phyloP scores from a whole-genome alignment of 2,797 vertebrate species.

The Poeciliopsis paucimaculata region DNA sequence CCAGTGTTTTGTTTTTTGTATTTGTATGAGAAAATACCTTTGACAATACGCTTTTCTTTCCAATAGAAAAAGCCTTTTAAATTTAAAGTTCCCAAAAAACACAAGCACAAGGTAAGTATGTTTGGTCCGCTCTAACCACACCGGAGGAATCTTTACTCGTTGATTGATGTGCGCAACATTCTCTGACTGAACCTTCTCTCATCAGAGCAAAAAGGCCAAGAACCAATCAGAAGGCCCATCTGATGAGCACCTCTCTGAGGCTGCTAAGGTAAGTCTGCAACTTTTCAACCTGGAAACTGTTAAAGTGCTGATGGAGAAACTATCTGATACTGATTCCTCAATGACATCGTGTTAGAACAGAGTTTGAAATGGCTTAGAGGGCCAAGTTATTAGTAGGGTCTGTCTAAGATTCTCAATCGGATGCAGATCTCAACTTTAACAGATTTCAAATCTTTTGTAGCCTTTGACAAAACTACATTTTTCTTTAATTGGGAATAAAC shows the following conservation, averaged over 20 bases:
- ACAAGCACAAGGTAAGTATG: slow-evolving; percentile 51
- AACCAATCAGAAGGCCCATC: slow-evolving; percentile 59
- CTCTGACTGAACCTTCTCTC: neutral
- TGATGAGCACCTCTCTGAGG: slow-evolving; percentile 72
- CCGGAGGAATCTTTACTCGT: too few relatives aligned
- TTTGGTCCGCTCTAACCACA: neutral
- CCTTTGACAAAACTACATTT: neutral
- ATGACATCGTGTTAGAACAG: neutral
- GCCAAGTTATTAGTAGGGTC: neutral
- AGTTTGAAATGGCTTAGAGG: neutral
- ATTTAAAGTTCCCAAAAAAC: slow-evolving; percentile 38
- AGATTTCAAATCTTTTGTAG: too few relatives aligned
- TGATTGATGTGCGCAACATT: neutral
- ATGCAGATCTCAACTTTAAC: too few relatives aligned
- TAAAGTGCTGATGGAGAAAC: neutral
- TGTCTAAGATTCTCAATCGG: neutral
- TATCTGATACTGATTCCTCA: neutral
- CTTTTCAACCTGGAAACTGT: neutral
- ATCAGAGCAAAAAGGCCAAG: slow-evolving; percentile 56
- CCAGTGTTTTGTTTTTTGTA: neutral
- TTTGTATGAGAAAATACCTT: neutral
- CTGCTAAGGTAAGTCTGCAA: slow-evolving; percentile 63
- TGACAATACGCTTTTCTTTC: neutral
- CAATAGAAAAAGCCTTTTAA: slow-evolving; percentile 62
- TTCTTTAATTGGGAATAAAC: neutral